A percentile compares a stretch with the other conserved stretches of the same genome.
These are phyloP conservation scores for Podarcis cretensis DNA, from an alignment of 2,113 vertebrate species.

Conservation along the genomic window DNA sequence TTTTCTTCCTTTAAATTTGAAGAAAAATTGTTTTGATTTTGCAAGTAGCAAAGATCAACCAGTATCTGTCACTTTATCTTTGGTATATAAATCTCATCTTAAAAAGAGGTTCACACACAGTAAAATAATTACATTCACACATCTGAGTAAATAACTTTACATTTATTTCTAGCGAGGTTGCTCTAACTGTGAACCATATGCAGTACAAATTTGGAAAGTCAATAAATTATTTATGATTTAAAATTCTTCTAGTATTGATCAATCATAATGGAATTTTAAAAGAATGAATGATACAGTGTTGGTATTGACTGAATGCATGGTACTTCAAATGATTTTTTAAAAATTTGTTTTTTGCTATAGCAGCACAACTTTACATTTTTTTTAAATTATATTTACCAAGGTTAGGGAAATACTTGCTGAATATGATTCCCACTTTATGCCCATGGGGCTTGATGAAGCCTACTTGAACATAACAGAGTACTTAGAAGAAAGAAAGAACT, in stretches of 20 bases:
- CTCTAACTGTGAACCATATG: conserved; percentile 48
- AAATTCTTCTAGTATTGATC: conserved; percentile 38
- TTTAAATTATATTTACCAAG: conserved; percentile 72
- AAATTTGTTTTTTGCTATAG: conserved; percentile 19
- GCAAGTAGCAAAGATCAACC: neutral
- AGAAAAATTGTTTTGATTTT: neutral
- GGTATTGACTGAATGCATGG: conserved; percentile 7
- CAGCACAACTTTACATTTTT: conserved; percentile 42
- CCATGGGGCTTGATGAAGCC: conserved; percentile 95
- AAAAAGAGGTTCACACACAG: neutral
- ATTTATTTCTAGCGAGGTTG: neutral
- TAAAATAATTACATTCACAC: neutral
- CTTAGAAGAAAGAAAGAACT: conserved; percentile 85
- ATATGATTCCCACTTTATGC: conserved; percentile 92
- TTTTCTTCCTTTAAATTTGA: neutral
- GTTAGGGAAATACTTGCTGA: conserved; percentile 89
- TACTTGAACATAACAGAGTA: conserved; percentile 95
- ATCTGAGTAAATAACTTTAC: neutral
- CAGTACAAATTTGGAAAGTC: conserved; percentile 21
- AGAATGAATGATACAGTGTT: conserved; percentile 40
- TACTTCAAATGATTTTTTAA: conserved; percentile 26
- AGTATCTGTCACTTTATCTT: neutral
- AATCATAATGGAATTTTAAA: conserved; percentile 41
- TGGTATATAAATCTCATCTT: neutral
- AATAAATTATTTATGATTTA: conserved; percentile 52